Evolutionary conservation across 2,888 invertebrate genomes (phyloP).

Genomic region (Zygothrica quintamaculata): DNA sequence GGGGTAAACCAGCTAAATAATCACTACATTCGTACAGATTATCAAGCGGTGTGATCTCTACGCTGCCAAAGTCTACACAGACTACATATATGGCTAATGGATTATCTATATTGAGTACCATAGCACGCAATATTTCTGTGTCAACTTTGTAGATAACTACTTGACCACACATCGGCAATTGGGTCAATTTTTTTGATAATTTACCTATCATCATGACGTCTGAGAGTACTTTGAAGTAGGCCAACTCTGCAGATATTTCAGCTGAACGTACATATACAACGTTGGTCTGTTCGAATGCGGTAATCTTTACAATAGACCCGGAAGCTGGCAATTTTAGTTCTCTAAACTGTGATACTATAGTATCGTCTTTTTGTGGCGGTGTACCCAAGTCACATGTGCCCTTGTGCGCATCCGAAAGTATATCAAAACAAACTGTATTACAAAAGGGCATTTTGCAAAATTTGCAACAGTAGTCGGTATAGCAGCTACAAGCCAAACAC

Average conservation of each 20-base stretch:
- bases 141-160: conserved; percentile 74
- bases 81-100: conserved; percentile 70
- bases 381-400: conserved; percentile 28
- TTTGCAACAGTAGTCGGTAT: conserved; percentile 46
- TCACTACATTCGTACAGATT: conserved; percentile 71
- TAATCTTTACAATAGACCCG: conserved; percentile 73
- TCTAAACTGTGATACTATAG: not conserved
- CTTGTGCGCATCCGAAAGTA: conserved; percentile 42
- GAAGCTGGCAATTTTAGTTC: conserved; percentile 58
- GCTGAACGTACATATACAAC: conserved; percentile 81
- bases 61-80: conserved; percentile 82
- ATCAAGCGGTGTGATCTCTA: conserved; percentile 68
- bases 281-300: conserved; percentile 80
- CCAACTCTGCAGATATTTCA: conserved; percentile 57
- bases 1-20: conserved; percentile 61
- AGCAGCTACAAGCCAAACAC: conserved; percentile 43
- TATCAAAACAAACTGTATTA: conserved; percentile 71
- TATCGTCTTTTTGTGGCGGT: conserved; percentile 10
- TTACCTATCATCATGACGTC: conserved; percentile 58
- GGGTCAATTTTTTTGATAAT: conserved; percentile 46
- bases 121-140: conserved; percentile 72
- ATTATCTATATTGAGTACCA: conserved; percentile 73
- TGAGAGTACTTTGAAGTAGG: conserved; percentile 67
- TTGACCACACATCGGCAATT: conserved; percentile 74
- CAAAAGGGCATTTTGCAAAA: conserved; percentile 72